These are phyloP conservation scores for Lepidotrigona ventralis DNA, from an alignment of 1,140 invertebrate species.

Conservation along the genomic window DNA sequence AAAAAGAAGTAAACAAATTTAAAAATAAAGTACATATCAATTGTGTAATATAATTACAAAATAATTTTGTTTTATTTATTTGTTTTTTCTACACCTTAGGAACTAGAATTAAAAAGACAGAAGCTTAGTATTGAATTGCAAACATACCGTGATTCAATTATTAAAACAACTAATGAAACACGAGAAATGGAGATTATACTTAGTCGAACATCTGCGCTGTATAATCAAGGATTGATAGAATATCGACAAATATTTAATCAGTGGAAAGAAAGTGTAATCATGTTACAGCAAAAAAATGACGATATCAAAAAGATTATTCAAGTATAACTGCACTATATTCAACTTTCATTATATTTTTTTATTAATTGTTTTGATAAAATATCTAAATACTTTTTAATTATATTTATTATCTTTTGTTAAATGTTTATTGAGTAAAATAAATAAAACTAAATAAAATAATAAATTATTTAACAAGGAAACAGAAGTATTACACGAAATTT, in stretches of 20 bases:
- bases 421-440: not conserved
- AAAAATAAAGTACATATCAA: not conserved
- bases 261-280: slow-evolving; percentile 74
- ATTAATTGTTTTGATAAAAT: not conserved
- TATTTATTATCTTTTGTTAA: not conserved
- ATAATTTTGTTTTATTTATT: not conserved
- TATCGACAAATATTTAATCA: slow-evolving; percentile 75
- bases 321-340: slow-evolving; percentile 25
- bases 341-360: slow-evolving; percentile 5
- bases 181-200: slow-evolving; percentile 74
- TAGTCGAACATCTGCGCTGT: slow-evolving; percentile 74
- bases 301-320: slow-evolving; percentile 51
- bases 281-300: slow-evolving; percentile 73
- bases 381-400: not conserved
- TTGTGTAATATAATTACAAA: not conserved
- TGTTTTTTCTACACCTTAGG: slow-evolving; percentile 54
- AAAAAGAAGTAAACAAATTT: not conserved
- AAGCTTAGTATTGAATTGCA: slow-evolving; percentile 71
- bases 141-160: slow-evolving; percentile 60
- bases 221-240: slow-evolving; percentile 73
- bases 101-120: slow-evolving; percentile 76
- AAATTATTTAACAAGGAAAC: slow-evolving; percentile 67
- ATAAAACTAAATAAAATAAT: not conserved
- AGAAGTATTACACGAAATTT: slow-evolving; percentile 64
- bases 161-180: slow-evolving; percentile 69